Base-by-base conservation (phyloP, 2,797 vertebrate genomes). In the Microchirus variegatus region DNA sequence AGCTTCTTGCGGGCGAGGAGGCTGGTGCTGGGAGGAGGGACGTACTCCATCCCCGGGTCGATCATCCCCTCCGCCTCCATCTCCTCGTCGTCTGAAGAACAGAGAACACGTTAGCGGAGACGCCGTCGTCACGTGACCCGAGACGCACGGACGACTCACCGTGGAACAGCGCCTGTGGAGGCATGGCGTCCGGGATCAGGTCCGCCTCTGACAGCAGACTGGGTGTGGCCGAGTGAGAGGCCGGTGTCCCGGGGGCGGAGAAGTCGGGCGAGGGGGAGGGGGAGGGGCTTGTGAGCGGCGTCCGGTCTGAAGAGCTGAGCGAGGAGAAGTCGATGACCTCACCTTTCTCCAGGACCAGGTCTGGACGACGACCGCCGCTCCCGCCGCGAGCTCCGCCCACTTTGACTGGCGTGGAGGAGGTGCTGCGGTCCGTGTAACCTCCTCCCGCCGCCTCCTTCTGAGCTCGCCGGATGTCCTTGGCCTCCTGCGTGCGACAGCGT, bases 251-350 rank as follows among this genome's bases (percentile, higher is more conserved):
- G 0, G 96, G 96, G 13, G 95, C 95, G 0, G 97, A 98, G 84
- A 98, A 97, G 77, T 98, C 97, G 1, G 96, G 93, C 0, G 97
- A 98, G 0, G 97, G 97, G 0, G 97, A 98, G 0, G 96, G 97
- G 0, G 96, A 97, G 0, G 96, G 97, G 78, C 96, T 97, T 12
- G 96, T 98, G 77, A 98, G 93, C 0, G 97, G 96, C 0, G 96
- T 98, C 0, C 94, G 92, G 87, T 99, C 97, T 0, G 96, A 99
- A 0, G 97, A 99, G 80, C 96, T 98, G 74, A 98, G 83, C 1
- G 97, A 99, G 1, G 97, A 97, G 79, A 99, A 98, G 72, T 99
- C 97, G 0, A 98, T 93, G 69, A 99, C 95, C 76, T 99, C 97
- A 0, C 96, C 97, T 68, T 95, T 96, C 87, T 99, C 97, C 44